Percentiles rank a stretch among this genome's conserved stretches.
Conservation (phyloP, 2,888 invertebrate genomes). For the Philonicus albiceps region DNA sequence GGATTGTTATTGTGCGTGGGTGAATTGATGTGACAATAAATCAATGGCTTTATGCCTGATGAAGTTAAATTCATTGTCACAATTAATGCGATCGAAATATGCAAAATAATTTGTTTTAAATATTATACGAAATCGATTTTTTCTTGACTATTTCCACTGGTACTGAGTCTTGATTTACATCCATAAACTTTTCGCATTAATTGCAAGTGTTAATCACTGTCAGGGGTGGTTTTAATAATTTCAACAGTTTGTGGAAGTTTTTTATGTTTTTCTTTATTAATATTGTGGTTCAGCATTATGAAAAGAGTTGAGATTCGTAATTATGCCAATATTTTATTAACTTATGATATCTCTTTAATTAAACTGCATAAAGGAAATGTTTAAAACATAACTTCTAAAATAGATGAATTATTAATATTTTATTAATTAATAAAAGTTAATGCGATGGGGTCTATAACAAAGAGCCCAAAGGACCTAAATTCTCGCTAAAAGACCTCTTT, state of each 20-base stretch:
- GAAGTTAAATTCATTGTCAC: slow-evolving; percentile 19
- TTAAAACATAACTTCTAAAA: no score
- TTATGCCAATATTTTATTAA: not conserved
- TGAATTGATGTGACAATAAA: slow-evolving; percentile 5
- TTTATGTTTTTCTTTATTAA: not conserved
- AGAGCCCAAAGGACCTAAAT: not conserved
- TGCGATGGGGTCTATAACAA: not conserved
- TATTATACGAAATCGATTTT: not conserved
- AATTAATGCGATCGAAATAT: slow-evolving; percentile 20
- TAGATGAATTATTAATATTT: no score
- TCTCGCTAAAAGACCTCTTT: not conserved
- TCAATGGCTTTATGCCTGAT: not conserved
- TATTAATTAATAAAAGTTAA: not conserved
- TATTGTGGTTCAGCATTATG: not conserved
- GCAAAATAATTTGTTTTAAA: slow-evolving; percentile 6
- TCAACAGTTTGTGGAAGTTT: not conserved
- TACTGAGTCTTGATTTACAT: not conserved
- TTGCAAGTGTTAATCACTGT: not conserved
- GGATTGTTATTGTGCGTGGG: not conserved
- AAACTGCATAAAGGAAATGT: no score
- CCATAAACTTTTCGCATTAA: not conserved
- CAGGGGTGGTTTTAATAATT: not conserved
- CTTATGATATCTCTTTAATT: not conserved
- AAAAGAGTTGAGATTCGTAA: not conserved
- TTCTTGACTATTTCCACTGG: not conserved